Conservation (phyloP, 2,888 invertebrate genomes). For the Sialis lutaria region DNA sequence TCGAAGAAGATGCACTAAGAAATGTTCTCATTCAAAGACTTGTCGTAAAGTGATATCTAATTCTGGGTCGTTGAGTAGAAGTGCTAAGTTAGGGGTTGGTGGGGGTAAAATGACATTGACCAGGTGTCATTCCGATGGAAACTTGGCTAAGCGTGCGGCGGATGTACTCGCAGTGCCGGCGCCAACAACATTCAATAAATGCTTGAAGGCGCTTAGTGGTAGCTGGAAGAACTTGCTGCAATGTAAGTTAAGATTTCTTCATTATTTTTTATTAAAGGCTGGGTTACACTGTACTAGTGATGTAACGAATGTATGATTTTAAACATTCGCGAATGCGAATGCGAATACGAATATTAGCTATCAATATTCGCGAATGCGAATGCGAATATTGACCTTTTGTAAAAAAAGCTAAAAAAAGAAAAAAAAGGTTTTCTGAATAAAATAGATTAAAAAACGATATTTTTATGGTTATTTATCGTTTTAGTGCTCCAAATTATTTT, state of each 20-base stretch:
- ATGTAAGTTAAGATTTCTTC: constrained; percentile 37
- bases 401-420: too few relatives aligned
- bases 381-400: too few relatives aligned
- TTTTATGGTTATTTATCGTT: too few relatives aligned
- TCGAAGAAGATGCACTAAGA: background rate
- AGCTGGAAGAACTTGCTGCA: constrained; percentile 66
- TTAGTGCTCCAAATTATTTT: too few relatives aligned
- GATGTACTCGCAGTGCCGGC: constrained; percentile 19
- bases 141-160: constrained; percentile 27
- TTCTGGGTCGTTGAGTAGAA: constrained; percentile 28
- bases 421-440: too few relatives aligned
- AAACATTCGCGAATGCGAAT: too few relatives aligned
- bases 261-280: too few relatives aligned
- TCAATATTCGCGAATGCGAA: too few relatives aligned
- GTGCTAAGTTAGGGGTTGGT: background rate
- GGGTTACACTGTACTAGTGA: too few relatives aligned
- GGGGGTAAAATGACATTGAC: constrained; percentile 26
- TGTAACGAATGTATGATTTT: too few relatives aligned
- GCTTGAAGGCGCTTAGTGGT: constrained; percentile 55
- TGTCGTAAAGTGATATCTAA: constrained; percentile 17
- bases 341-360: too few relatives aligned
- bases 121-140: constrained; percentile 56
- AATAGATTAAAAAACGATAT: too few relatives aligned
- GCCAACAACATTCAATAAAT: constrained; percentile 38
- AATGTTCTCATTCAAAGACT: background rate